These are phyloP conservation scores for Coenonympha glycerion DNA, from an alignment of 2,888 invertebrate genomes.

Conservation along the genomic window DNA sequence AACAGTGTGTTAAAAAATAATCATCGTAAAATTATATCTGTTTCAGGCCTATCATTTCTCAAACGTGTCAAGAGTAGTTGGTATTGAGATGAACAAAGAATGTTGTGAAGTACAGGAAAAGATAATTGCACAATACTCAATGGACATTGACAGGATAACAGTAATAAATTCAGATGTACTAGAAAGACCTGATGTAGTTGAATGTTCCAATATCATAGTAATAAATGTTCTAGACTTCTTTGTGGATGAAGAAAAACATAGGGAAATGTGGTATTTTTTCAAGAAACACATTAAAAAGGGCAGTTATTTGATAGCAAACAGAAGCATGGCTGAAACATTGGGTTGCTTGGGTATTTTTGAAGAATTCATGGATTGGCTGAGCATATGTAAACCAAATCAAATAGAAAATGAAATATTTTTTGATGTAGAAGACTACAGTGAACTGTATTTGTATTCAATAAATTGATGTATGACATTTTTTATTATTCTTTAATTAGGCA, in stretches of 20 bases:
- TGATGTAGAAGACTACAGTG: conserved; percentile 56
- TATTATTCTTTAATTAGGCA: no score
- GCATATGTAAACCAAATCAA: conserved; percentile 56
- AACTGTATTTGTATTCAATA: conserved; percentile 60
- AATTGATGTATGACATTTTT: conserved; percentile 47
- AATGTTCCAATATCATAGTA: conserved; percentile 77
- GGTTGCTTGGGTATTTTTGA: conserved; percentile 63
- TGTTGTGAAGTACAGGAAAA: conserved; percentile 78
- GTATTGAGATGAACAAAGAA: conserved; percentile 82
- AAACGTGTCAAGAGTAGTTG: conserved; percentile 75
- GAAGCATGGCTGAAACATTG: conserved; percentile 74
- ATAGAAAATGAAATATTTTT: conserved; percentile 64
- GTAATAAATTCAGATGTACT: conserved; percentile 77
- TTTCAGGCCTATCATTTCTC: conserved; percentile 78
- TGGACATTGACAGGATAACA: conserved; percentile 69
- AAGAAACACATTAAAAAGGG: conserved; percentile 71
- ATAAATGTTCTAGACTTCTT: conserved; percentile 84
- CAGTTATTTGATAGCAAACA: conserved; percentile 75
- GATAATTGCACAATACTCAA: conserved; percentile 70
- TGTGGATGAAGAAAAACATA: conserved; percentile 74
- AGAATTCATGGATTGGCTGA: conserved; percentile 67
- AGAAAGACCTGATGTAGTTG: conserved; percentile 69
- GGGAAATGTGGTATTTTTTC: conserved; percentile 77
- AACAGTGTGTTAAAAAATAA: neutral
- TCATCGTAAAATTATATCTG: no score